phyloP scores from a whole-genome alignment of 2,113 vertebrate species.

The Xenus cinereus region DNA sequence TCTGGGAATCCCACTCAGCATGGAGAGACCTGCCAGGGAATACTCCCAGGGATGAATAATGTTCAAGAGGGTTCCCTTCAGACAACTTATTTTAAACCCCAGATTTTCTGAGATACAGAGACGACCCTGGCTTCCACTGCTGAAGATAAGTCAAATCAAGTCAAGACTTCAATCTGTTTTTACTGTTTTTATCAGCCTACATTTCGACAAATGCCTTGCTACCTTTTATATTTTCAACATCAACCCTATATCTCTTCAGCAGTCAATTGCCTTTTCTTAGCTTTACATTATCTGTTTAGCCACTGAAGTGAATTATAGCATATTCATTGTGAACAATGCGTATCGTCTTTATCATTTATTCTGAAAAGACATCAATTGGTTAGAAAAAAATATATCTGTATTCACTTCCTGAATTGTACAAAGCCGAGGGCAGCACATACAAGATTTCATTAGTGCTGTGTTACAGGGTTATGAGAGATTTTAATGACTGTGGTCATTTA shows the following conservation, averaged over 20 bases:
- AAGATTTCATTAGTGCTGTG: slow-evolving; percentile 43
- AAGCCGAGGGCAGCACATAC: slow-evolving; percentile 41
- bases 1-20: slow-evolving; percentile 50
- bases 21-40: slow-evolving; percentile 57
- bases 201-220: slow-evolving; percentile 71
- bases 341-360: slow-evolving; percentile 70
- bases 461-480: slow-evolving; percentile 47
- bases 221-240: slow-evolving; percentile 74
- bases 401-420: slow-evolving; percentile 43
- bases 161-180: slow-evolving; percentile 75
- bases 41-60: slow-evolving; percentile 63
- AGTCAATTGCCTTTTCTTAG: slow-evolving; percentile 68
- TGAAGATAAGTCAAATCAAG: slow-evolving; percentile 77
- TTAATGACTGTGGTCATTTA: slow-evolving; percentile 55
- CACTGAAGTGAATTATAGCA: slow-evolving; percentile 75
- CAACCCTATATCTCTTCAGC: slow-evolving; percentile 59
- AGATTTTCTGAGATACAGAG: slow-evolving; percentile 71
- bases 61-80: slow-evolving; percentile 64
- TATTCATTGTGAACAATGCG: slow-evolving; percentile 73
- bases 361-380: slow-evolving; percentile 60
- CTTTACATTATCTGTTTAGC: slow-evolving; percentile 73
- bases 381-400: slow-evolving; percentile 50
- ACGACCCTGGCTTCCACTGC: slow-evolving; percentile 58
- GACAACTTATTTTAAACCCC: slow-evolving; percentile 73
- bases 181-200: slow-evolving; percentile 74